Evolutionary conservation across 2,797 vertebrate species (phyloP), one percentile per base, ranked within the genome.

Genomic region (Tamandua tetradactyla): DNA sequence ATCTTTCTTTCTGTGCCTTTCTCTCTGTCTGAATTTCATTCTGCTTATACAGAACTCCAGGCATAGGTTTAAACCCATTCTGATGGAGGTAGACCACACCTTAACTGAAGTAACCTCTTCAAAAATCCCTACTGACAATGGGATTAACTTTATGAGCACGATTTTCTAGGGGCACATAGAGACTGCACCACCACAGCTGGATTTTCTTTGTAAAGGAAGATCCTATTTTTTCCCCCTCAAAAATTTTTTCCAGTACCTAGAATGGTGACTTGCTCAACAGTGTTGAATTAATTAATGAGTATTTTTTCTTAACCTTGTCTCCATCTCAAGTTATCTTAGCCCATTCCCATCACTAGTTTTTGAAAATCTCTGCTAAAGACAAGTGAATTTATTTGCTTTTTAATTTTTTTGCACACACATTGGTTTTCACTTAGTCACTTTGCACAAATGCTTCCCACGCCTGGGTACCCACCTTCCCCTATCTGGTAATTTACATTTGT

Each of bases 381-480:
- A 8, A n/a, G 18, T 18, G 15, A 47, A 42, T 68, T 87, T 69
- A 90, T 85, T 93, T 86, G 93, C 78, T 90, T 32, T 89, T 57
- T 80, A 82, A 11, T 72, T 59, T 76, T 64, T 74, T 52, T 52
- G 32, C 15, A 47, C 12, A 35, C 6, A 0, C 57, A 32, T 61
- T 57, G 55, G 30, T 47, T 86, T 90, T 93, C 40, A 17, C 25
- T 87, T 66, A 42, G 35, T 55, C 37, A 18, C 7, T 75, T 57
- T 64, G 32, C 3, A 44, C 11, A 49, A 0, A 37, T 62, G 59
- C n/a, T 76, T 68, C 47, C 30, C 30, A 84, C 44, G 78, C 40
- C 47, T 97, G 96, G 47, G 94, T 98, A 96, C 94, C 97, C 94
- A 97, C 44, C 4, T 57, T 52, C 35, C 35, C 27, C 35, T 14